Evolutionary conservation across 2,113 vertebrate species (phyloP).

Genomic region (Cheirogaleus medius): DNA sequence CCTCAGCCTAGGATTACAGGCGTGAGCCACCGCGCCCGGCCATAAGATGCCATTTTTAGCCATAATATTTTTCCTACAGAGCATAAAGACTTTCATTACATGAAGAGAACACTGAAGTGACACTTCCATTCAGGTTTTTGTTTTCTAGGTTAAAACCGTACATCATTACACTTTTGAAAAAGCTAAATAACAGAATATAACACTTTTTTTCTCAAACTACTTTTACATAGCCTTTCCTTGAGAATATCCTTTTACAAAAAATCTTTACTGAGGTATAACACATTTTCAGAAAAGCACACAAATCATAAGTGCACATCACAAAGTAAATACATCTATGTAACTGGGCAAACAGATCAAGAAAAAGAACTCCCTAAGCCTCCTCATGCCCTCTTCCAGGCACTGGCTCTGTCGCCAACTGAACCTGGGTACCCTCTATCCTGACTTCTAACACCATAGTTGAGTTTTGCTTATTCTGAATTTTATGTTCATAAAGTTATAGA

Average conservation of each 20-base stretch:
- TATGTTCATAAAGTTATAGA: not conserved
- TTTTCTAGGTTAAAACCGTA: not conserved
- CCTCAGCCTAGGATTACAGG: too few relatives aligned
- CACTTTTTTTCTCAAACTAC: not conserved
- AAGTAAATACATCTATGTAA: not conserved
- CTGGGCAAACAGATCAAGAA: not conserved
- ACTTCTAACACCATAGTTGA: not conserved
- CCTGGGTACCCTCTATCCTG: not conserved
- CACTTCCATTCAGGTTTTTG: not conserved
- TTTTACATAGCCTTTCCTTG: not conserved
- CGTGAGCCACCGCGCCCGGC: too few relatives aligned
- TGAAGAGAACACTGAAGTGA: not conserved
- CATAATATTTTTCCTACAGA: not conserved
- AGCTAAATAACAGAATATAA: not conserved
- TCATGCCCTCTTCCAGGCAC: not conserved
- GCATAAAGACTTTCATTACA: not conserved
- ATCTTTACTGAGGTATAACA: not conserved
- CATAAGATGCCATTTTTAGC: not conserved
- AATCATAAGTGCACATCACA: not conserved
- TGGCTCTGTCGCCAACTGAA: not conserved
- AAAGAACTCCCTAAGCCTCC: not conserved
- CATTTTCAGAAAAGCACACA: not conserved
- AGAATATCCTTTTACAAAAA: not conserved
- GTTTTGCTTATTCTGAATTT: constrained; percentile 14
- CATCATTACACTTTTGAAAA: not conserved